Percentiles rank a stretch among this genome's conserved stretches.
Evolutionary conservation across 2,888 invertebrate species (phyloP).

Genomic region (Alloplasta piceator): DNA sequence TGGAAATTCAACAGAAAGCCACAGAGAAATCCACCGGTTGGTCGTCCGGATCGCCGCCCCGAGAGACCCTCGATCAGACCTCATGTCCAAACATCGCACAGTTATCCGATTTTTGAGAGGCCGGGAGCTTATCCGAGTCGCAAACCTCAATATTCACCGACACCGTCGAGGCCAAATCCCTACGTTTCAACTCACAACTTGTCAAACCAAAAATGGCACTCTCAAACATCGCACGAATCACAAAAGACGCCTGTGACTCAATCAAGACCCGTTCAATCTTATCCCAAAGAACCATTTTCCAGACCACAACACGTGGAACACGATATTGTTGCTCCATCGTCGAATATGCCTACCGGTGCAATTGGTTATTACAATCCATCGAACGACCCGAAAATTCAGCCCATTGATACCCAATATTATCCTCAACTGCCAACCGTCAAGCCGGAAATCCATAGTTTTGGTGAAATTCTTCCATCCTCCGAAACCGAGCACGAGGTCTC

Average conservation of each 20-base stretch:
- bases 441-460: conserved; percentile 69
- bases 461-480: conserved; percentile 66
- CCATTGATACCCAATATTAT: conserved; percentile 67
- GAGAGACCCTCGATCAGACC: conserved; percentile 73
- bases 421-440: conserved; percentile 66
- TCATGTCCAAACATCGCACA: conserved; percentile 71
- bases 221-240: conserved; percentile 69
- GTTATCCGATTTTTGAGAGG: conserved; percentile 74
- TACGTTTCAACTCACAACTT: conserved; percentile 56
- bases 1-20: conserved; percentile 80
- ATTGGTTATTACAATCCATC: conserved; percentile 77
- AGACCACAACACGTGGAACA: conserved; percentile 30
- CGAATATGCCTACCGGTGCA: conserved; percentile 75
- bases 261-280: conserved; percentile 36
- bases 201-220: conserved; percentile 55
- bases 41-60: conserved; percentile 68
- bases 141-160: conserved; percentile 64
- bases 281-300: conserved; percentile 17
- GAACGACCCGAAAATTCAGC: conserved; percentile 71
- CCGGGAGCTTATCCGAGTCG: conserved; percentile 66
- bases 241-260: conserved; percentile 56
- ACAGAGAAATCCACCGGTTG: conserved; percentile 69
- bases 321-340: conserved; percentile 51
- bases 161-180: conserved; percentile 36
- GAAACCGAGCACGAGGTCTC: conserved; percentile 61